A percentile compares a stretch with the other conserved stretches of the same genome.
These are phyloP conservation scores for Camptogramma bilineatum DNA, from an alignment of 2,888 invertebrate species.

Conservation along the genomic window DNA sequence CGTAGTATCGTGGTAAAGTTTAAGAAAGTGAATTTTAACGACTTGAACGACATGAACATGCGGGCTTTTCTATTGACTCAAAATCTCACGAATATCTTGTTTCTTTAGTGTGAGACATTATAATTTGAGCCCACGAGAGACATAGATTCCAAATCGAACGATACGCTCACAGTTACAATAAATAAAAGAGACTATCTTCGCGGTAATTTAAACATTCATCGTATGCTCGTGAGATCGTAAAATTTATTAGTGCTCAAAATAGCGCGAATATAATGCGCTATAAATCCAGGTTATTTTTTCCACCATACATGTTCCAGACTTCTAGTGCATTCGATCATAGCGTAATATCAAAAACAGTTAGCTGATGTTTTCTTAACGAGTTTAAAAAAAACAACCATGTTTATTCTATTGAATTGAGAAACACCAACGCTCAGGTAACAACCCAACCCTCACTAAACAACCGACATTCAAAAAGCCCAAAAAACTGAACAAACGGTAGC, in stretches of 20 bases:
- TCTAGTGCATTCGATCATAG: background rate
- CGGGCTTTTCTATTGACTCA: slow-evolving; percentile 25
- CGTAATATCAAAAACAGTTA: background rate
- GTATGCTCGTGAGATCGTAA: background rate
- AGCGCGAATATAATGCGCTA: background rate
- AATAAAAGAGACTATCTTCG: background rate
- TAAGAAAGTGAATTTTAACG: background rate
- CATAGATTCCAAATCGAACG: background rate
- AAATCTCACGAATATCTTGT: slow-evolving; percentile 37
- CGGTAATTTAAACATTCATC: background rate
- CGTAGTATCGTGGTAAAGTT: background rate
- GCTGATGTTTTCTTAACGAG: background rate
- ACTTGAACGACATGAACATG: slow-evolving; percentile 15
- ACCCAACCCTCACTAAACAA: slow-evolving; percentile 10
- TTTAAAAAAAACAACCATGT: background rate
- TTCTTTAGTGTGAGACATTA: slow-evolving; percentile 8
- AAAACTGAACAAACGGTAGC: slow-evolving; percentile 50
- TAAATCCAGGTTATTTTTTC: background rate
- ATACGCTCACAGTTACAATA: background rate
- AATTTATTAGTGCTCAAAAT: background rate
- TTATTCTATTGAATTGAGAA: slow-evolving; percentile 14
- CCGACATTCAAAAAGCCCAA: slow-evolving; percentile 23
- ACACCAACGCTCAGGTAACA: slow-evolving; percentile 29
- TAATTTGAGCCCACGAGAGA: background rate
- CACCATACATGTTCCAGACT: background rate